Conservation (phyloP, 1,140 invertebrate genomes). For the Caenorhabditis elegans region WBcel235 BX284605.5:13222001-13222500, state of each 20-base stretch:
- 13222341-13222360: too few relatives aligned
- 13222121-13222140: slow-evolving; percentile 4
- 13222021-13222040: not conserved
- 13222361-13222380: too few relatives aligned
- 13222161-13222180: slow-evolving; percentile 19
- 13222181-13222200: not conserved
- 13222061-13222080: too few relatives aligned
- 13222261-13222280: not conserved
- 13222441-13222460: not conserved
- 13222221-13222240: slow-evolving; percentile 27
- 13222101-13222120: not conserved
- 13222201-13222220: slow-evolving; percentile 2
- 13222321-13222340: too few relatives aligned
- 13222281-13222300: not conserved
- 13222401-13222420: slow-evolving; percentile 8
- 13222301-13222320: not conserved
- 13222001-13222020: slow-evolving; percentile 9
- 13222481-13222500: slow-evolving; percentile 14
- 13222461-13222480: not conserved
- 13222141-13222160: not conserved
- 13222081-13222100: too few relatives aligned
- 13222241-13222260: not conserved
- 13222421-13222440: not conserved
- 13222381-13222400: slow-evolving; percentile 14
- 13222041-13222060: not conserved